These are phyloP conservation scores for Epizoanthus stellaris DNA, from an alignment of 92 coral and sea anemone species.

Conservation along the genomic window DNA sequence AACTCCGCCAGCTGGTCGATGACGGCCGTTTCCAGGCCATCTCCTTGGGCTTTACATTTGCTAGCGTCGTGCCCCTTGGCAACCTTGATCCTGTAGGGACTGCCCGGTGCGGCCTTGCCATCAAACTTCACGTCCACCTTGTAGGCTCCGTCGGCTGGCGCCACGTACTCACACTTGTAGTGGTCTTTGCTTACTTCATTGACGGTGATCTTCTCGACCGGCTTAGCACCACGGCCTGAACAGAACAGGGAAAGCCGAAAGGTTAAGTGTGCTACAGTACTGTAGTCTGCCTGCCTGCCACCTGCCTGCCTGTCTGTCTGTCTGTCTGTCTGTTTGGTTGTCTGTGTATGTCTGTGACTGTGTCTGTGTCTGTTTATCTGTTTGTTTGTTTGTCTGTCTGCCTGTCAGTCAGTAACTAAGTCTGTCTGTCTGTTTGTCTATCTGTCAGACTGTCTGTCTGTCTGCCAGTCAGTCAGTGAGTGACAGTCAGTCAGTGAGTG, in stretches of 20 bases:
- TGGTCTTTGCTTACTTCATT: conserved; percentile 82
- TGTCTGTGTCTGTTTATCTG: no score
- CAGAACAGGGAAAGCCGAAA: not conserved
- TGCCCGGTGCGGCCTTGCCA: conserved; percentile 87
- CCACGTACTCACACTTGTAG: conserved; percentile 89
- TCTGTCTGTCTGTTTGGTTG: not conserved
- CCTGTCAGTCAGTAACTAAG: not conserved
- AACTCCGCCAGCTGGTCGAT: conserved; percentile 93
- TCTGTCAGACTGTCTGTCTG: not conserved
- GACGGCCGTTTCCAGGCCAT: conserved; percentile 89
- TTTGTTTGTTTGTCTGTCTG: not conserved
- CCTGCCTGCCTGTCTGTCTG: not conserved
- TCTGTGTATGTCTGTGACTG: not conserved
- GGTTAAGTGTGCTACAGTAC: not conserved
- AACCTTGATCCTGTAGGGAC: conserved; percentile 90
- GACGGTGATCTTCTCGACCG: conserved; percentile 84
- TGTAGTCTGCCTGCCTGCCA: not conserved
- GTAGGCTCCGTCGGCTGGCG: conserved; percentile 90
- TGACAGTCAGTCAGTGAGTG: no score
- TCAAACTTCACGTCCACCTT: conserved; percentile 93
- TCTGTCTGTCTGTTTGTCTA: not conserved
- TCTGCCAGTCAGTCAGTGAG: not conserved
- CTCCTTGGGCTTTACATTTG: conserved; percentile 93
- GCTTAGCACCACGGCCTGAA: conserved; percentile 69
- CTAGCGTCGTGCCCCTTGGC: conserved; percentile 92